phyloP scores from a whole-genome alignment of 2,888 invertebrate genomes.

The Drosophila buzzatii region DNA sequence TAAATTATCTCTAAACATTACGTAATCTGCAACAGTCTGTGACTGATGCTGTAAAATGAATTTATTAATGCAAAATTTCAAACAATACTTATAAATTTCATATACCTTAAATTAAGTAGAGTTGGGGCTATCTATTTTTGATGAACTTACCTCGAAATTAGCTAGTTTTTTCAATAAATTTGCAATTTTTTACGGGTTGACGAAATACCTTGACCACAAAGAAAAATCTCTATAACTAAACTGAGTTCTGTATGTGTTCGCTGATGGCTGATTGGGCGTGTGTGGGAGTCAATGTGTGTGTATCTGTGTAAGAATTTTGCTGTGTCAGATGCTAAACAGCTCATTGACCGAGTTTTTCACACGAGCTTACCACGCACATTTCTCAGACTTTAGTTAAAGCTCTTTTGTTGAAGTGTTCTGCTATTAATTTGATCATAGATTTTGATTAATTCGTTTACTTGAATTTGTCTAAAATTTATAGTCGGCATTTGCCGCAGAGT shows the following conservation, averaged over 20 bases:
- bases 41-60: slow-evolving; percentile 38
- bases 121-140: neutral
- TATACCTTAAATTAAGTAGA: neutral
- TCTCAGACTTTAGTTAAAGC: too few species aligned
- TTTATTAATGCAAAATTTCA: slow-evolving; percentile 7
- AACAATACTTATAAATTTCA: slow-evolving; percentile 18
- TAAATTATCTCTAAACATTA: slow-evolving; percentile 21
- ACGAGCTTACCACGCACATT: neutral
- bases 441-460: neutral
- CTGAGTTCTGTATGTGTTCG: slow-evolving; percentile 41
- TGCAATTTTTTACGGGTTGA: slow-evolving; percentile 83
- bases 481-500: slow-evolving; percentile 18
- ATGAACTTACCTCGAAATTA: slow-evolving; percentile 83
- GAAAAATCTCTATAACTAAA: slow-evolving; percentile 81
- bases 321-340: slow-evolving; percentile 30
- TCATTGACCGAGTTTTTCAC: neutral
- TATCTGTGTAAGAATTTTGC: slow-evolving; percentile 62
- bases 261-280: neutral
- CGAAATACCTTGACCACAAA: slow-evolving; percentile 71
- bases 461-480: slow-evolving; percentile 19
- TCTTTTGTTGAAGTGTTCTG: neutral
- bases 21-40: slow-evolving; percentile 32
- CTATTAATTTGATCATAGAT: too few species aligned
- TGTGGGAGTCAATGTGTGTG: slow-evolving; percentile 51
- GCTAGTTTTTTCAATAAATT: slow-evolving; percentile 84